Evolutionary conservation across 2,113 vertebrate genomes (phyloP).

Genomic region (Cacatua alba): DNA sequence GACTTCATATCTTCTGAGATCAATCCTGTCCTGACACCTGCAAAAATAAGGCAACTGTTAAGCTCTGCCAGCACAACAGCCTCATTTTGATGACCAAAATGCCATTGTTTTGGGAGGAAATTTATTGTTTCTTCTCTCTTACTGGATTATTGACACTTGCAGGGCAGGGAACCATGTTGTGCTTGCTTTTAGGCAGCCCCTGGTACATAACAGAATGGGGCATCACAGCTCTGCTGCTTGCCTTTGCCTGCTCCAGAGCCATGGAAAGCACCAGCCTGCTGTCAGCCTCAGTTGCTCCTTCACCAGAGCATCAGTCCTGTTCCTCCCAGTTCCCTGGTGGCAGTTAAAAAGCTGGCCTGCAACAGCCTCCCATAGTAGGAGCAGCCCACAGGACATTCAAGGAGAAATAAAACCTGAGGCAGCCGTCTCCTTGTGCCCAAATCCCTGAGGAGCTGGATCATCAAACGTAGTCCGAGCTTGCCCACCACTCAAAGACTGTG

Average conservation of each 20-base stretch:
- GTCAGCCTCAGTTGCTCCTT: not conserved
- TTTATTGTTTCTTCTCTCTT: not conserved
- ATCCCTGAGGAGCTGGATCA: not conserved
- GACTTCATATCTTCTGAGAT: not conserved
- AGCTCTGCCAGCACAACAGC: not conserved
- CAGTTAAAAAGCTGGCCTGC: not conserved
- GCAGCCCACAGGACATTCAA: not conserved
- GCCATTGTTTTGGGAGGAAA: not conserved
- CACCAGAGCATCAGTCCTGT: not conserved
- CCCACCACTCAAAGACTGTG: not conserved
- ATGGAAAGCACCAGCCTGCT: not conserved
- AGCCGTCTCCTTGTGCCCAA: not conserved
- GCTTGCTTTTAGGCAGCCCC: not conserved
- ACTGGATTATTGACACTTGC: not conserved
- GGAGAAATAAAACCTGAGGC: not conserved
- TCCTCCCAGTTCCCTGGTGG: not conserved
- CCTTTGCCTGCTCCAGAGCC: not conserved
- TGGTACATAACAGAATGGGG: not conserved
- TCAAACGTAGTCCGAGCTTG: not conserved
- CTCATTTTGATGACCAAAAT: not conserved
- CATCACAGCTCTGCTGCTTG: not conserved
- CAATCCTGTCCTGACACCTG: not conserved
- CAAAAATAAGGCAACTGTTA: not conserved
- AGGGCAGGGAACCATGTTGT: not conserved
- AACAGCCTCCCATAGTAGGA: not conserved